Base-by-base conservation (phyloP, 2,113 vertebrate species). In the Colius striatus region DNA sequence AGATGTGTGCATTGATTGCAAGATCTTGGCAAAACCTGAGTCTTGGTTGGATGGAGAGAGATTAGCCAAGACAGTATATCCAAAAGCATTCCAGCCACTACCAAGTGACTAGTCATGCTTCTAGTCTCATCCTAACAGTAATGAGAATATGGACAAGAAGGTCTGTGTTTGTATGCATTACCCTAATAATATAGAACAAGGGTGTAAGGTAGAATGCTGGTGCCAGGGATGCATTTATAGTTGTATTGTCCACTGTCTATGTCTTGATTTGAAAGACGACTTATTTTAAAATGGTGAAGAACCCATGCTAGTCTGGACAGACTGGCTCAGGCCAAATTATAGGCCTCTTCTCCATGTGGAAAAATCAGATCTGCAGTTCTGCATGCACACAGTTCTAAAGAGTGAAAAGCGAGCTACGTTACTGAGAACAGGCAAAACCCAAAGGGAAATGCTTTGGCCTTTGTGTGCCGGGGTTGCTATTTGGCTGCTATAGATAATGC, bases 271-370 rank as follows among this genome's bases (percentile, higher is more conserved):
- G 51, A n/a, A 50, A 50, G 41, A 25, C 17, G 65, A 57, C 11
- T 41, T 32, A 12, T 36, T 78, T 72, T 55, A 57, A 61, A 78
- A 30, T 30, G 36, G 18, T 18, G 18, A 84, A 60, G 70, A 27
- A 72, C 36, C 32, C 0, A 0, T 76, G 23, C 27, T 41, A 13
- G 26, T 55, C 67, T 86, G 14, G 43, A 18, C n/a, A 75, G 45
- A 6, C 45, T 78, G 41, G 25, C 41, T 70, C 10, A 29, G 36
- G 43, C 30, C 43, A 73, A 61, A 62, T 62, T n/a, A n/a, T 14
- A 51, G 47, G 6, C 54, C 20, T 78, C 16, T 63, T 54, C 23
- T 83, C 9, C 32, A 2, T 23, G 23, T 17, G 32, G 34, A 54
- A 75, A 75, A 63, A 65, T 34, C 16, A 68, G 47, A 57, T 15